These are phyloP conservation scores for Nansenia antarctica DNA, from an alignment of 2,113 vertebrate species.

Conservation along the genomic window DNA sequence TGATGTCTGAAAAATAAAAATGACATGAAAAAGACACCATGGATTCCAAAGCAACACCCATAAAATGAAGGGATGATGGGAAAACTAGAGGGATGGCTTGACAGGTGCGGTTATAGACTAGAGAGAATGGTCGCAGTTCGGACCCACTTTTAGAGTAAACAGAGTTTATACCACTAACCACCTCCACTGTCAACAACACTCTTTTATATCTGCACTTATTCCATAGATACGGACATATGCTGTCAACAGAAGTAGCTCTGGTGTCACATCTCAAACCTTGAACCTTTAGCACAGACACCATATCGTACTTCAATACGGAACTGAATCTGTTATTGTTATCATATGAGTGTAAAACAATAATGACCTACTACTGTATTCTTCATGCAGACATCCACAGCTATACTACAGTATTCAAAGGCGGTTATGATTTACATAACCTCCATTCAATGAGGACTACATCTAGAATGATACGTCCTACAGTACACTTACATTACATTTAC, in stretches of 20 bases:
- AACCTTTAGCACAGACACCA: neutral
- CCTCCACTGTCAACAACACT: neutral
- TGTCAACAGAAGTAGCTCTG: neutral
- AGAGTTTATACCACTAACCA: neutral
- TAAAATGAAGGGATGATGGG: slow-evolving; percentile 13
- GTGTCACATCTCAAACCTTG: neutral
- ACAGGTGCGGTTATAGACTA: neutral
- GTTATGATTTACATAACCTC: neutral
- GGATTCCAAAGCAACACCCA: neutral
- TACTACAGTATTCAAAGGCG: neutral
- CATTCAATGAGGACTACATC: neutral
- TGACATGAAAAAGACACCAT: slow-evolving; percentile 45
- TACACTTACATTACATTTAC: no score
- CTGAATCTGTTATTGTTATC: no score
- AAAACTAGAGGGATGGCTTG: neutral
- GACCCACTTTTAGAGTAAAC: neutral
- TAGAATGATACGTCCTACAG: no score
- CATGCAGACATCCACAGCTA: neutral
- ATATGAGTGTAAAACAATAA: neutral
- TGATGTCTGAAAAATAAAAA: slow-evolving; percentile 94
- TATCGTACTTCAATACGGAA: neutral
- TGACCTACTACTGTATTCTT: no score
- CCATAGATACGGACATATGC: no score
- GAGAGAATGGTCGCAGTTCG: neutral
- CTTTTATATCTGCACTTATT: neutral